Conservation (phyloP, 1,140 invertebrate genomes). For the Drosophila chauvacae region DNA sequence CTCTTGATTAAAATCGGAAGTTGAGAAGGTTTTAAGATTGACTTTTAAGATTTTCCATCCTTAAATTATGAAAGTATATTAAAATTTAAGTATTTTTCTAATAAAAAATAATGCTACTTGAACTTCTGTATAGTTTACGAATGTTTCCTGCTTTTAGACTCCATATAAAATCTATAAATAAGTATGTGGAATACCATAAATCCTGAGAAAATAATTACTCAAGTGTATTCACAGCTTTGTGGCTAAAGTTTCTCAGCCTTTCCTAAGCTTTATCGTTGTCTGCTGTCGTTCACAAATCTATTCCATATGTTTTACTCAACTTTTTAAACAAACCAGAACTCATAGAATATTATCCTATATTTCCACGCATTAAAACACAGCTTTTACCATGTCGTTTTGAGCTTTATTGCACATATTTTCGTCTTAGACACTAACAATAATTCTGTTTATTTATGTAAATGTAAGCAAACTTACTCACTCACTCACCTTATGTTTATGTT, state of each 20-base stretch:
- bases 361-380: background rate
- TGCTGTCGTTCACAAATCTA: background rate
- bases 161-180: background rate
- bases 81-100: background rate
- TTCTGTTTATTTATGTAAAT: slow-evolving; percentile 31
- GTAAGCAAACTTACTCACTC: slow-evolving; percentile 18
- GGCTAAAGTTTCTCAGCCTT: background rate
- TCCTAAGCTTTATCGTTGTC: background rate
- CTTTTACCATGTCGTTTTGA: slow-evolving; percentile 21
- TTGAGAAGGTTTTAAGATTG: background rate
- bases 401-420: slow-evolving; percentile 72
- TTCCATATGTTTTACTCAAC: background rate
- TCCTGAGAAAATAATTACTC: background rate
- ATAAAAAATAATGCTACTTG: background rate
- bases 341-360: too few species aligned
- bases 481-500: slow-evolving; percentile 3
- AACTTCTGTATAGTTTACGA: background rate
- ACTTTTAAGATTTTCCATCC: background rate
- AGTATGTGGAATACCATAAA: background rate
- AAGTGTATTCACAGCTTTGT: background rate
- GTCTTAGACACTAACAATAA: slow-evolving; percentile 70
- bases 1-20: background rate
- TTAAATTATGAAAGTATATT: too few species aligned
- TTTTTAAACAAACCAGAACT: background rate
- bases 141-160: background rate